These are phyloP conservation scores for Heterotilapia buettikoferi DNA, from an alignment of 2,113 vertebrate species.

Conservation along the genomic window DNA sequence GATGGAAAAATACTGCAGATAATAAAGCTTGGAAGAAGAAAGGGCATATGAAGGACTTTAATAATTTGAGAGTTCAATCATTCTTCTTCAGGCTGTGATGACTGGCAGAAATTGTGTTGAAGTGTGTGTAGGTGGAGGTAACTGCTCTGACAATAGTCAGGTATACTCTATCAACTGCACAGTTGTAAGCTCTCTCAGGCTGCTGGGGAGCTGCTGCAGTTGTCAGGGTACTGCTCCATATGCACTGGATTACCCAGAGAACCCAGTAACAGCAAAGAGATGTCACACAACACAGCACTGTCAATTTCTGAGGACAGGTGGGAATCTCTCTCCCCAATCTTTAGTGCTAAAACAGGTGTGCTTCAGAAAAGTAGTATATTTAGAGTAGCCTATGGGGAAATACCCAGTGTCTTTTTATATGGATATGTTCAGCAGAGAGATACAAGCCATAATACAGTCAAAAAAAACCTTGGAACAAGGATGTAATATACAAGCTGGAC, in stretches of 20 bases:
- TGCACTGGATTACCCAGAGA: slow-evolving; percentile 52
- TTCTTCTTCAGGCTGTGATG: slow-evolving; percentile 27
- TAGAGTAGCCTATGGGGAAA: slow-evolving; percentile 4
- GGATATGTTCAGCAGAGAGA: not conserved
- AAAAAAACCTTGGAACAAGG: not conserved
- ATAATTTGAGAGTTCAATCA: slow-evolving; percentile 35
- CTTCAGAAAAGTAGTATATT: slow-evolving; percentile 36
- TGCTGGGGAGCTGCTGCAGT: slow-evolving; percentile 42
- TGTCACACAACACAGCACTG: slow-evolving; percentile 47
- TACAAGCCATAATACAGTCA: not conserved
- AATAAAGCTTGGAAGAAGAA: not conserved
- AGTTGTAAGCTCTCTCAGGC: slow-evolving; percentile 53
- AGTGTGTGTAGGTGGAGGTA: slow-evolving; percentile 42
- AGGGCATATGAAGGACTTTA: not conserved
- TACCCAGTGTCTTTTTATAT: not conserved
- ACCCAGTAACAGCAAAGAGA: slow-evolving; percentile 47
- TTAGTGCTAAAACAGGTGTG: slow-evolving; percentile 17
- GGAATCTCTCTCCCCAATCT: slow-evolving; percentile 43
- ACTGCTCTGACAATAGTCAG: slow-evolving; percentile 35
- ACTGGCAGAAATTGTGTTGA: slow-evolving; percentile 31
- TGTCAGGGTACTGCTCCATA: slow-evolving; percentile 45
- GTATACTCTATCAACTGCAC: slow-evolving; percentile 42
- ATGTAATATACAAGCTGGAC: not conserved
- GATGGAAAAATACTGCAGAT: not conserved
- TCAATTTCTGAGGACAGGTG: slow-evolving; percentile 55